Evolutionary conservation across 2,888 invertebrate genomes (phyloP).

Genomic region (Melinaea menophilus): DNA sequence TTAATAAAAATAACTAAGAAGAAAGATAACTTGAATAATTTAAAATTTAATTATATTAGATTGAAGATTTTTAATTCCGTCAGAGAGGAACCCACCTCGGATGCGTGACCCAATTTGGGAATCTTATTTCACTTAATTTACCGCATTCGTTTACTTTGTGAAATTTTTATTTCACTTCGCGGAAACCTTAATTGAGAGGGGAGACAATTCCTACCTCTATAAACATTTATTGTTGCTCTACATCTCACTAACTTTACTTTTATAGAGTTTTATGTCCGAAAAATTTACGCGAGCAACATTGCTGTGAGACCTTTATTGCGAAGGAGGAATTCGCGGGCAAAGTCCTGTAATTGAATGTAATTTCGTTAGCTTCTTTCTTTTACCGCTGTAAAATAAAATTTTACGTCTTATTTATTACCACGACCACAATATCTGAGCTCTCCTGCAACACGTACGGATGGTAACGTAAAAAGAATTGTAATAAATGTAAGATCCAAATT

Average conservation of each 20-base stretch:
- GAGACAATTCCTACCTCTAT: conserved; percentile 51
- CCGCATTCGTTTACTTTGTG: conserved; percentile 68
- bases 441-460: conserved; percentile 41
- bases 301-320: conserved; percentile 67
- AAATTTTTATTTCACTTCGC: conserved; percentile 63
- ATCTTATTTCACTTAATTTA: conserved; percentile 75
- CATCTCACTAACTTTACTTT: conserved; percentile 76
- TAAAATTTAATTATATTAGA: conserved; percentile 64
- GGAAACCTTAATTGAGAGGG: conserved; percentile 63
- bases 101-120: conserved; percentile 66
- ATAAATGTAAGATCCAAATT: conserved; percentile 41
- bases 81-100: conserved; percentile 54
- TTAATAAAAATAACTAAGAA: conserved; percentile 28
- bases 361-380: conserved; percentile 75
- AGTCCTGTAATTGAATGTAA: conserved; percentile 75
- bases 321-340: conserved; percentile 62
- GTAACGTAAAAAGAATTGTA: conserved; percentile 46
- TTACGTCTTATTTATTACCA: conserved; percentile 74
- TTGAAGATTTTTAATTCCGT: conserved; percentile 46
- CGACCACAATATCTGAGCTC: conserved; percentile 60
- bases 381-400: conserved; percentile 75
- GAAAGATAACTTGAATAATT: conserved; percentile 57
- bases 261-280: conserved; percentile 77
- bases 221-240: conserved; percentile 75
- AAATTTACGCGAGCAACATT: conserved; percentile 73